Evolutionary conservation across 2,797 vertebrate genomes (phyloP).

Genomic region (Dendrocincla tyrannina): DNA sequence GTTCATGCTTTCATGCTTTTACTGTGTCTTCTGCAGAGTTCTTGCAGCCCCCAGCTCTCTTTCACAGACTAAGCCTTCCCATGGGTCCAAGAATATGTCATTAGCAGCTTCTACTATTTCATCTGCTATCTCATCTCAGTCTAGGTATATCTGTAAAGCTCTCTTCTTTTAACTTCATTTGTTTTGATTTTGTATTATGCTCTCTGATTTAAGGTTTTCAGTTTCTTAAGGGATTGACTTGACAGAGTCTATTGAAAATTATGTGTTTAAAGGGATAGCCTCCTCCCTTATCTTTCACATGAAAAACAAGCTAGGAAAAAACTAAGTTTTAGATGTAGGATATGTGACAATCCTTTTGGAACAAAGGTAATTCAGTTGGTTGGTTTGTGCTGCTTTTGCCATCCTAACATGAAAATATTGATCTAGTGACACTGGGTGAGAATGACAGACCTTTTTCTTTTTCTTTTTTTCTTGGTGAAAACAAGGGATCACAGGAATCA

Average conservation of each 20-base stretch:
- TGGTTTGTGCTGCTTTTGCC: background rate
- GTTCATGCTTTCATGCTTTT: slow-evolving; percentile 49
- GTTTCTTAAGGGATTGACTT: background rate
- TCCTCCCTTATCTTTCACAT: background rate
- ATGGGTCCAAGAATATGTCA: slow-evolving; percentile 74
- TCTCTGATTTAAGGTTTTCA: background rate
- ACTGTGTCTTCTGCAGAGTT: slow-evolving; percentile 76
- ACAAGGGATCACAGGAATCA: background rate
- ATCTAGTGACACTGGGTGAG: background rate
- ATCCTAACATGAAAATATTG: background rate
- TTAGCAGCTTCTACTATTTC: slow-evolving; percentile 77
- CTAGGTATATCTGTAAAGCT: slow-evolving; percentile 74
- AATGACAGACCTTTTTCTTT: background rate
- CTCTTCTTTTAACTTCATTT: background rate
- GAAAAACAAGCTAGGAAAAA: background rate
- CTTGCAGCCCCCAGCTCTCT: slow-evolving; percentile 62
- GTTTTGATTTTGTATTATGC: background rate
- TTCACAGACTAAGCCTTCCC: slow-evolving; percentile 60
- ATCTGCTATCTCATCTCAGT: slow-evolving; percentile 77
- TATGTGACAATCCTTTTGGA: background rate
- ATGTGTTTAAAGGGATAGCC: background rate
- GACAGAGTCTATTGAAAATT: background rate
- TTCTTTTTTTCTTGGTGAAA: background rate
- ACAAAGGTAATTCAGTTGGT: background rate
- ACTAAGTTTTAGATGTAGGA: background rate